These are phyloP conservation scores for Brienomyrus longianalis DNA, from an alignment of 2,113 vertebrate genomes.

Conservation along the genomic window DNA sequence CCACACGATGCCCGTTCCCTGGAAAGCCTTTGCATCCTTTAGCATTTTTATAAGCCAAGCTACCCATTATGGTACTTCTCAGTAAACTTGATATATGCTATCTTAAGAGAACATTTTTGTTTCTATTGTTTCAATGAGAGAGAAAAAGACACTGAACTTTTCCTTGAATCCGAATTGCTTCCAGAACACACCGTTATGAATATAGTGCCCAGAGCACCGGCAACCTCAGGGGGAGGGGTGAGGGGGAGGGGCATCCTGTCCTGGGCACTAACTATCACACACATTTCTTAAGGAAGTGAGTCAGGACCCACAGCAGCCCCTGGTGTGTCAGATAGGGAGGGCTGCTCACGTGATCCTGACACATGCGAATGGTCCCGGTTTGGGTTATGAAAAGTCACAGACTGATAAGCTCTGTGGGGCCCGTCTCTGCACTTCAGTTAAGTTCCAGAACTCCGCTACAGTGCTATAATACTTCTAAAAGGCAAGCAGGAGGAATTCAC, in stretches of 20 bases:
- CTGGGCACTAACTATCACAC: not conserved
- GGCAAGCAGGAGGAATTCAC: not conserved
- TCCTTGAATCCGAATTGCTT: not conserved
- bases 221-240: not conserved
- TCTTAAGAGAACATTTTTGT: not conserved
- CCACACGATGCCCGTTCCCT: no score
- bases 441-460: not conserved
- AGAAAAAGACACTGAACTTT: not conserved
- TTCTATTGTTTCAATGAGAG: not conserved
- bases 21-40: no score
- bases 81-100: not conserved
- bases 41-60: no score
- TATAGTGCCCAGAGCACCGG: not conserved
- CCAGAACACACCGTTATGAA: not conserved
- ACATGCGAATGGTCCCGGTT: no score
- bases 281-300: slow-evolving; percentile 7
- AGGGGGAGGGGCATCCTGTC: not conserved
- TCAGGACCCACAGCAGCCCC: not conserved
- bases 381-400: not conserved
- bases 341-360: not conserved
- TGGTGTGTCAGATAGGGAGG: not conserved
- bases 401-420: not conserved
- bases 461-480: not conserved
- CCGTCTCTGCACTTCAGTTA: not conserved
- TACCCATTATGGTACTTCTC: not conserved